Evolutionary conservation across 2,888 invertebrate genomes (phyloP).

Genomic region (Epinotia demarniana): DNA sequence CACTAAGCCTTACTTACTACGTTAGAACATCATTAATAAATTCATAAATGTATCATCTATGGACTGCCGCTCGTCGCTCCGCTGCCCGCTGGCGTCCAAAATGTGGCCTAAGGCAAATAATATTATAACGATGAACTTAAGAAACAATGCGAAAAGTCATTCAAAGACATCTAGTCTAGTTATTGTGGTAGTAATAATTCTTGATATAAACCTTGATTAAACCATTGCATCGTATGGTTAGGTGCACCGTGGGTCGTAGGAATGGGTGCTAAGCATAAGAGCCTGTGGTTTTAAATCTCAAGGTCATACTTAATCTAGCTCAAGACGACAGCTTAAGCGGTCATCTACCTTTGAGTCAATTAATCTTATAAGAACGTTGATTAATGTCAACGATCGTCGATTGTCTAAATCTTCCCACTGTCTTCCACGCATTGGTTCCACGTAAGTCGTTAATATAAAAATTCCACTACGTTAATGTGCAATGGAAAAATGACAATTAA

Average conservation of each 20-base stretch:
- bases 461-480: conserved; percentile 59
- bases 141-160: too few species aligned
- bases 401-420: conserved; percentile 26
- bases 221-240: neutral
- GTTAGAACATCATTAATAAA: too few species aligned
- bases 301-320: neutral
- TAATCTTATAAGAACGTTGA: neutral
- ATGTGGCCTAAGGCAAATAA: too few species aligned
- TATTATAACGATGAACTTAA: too few species aligned
- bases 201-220: neutral
- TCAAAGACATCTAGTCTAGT: too few species aligned
- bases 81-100: too few species aligned
- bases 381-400: conserved; percentile 10
- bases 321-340: neutral
- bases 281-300: neutral
- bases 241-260: too few species aligned
- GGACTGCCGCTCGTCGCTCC: too few species aligned
- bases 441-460: conserved; percentile 51
- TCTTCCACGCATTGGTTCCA: neutral
- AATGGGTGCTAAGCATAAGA: too few species aligned
- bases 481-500: conserved; percentile 71
- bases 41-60: too few species aligned
- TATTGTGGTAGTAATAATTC: neutral
- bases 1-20: too few species aligned
- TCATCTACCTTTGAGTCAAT: neutral